Evolutionary conservation across 2,888 invertebrate genomes (phyloP).

Genomic region (Cephus pygmeus): DNA sequence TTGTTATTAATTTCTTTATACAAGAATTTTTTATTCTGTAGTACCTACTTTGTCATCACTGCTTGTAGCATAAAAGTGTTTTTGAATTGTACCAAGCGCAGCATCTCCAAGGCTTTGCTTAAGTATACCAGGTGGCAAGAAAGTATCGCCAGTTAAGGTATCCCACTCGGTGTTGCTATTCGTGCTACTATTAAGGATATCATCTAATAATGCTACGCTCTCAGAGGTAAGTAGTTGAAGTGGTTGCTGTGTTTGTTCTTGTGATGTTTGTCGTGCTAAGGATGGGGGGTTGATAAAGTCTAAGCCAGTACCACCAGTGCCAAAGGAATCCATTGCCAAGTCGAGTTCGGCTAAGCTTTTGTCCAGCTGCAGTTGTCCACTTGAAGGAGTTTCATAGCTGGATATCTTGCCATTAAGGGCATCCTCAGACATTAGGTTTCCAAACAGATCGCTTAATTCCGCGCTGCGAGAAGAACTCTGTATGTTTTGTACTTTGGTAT

Average conservation of each 20-base stretch:
- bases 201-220: conserved; percentile 52
- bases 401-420: neutral
- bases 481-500: conserved; percentile 18
- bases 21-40: neutral
- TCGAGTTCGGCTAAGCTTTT: conserved; percentile 45
- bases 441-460: conserved; percentile 48
- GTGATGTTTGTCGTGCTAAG: conserved; percentile 22
- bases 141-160: conserved; percentile 51
- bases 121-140: conserved; percentile 57
- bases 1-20: neutral
- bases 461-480: conserved; percentile 25
- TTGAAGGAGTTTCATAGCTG: neutral
- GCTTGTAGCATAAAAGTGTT: conserved; percentile 9
- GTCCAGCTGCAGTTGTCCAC: conserved; percentile 28
- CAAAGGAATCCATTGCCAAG: conserved; percentile 49
- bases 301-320: conserved; percentile 36
- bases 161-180: conserved; percentile 48
- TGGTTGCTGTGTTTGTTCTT: conserved; percentile 36
- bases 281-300: conserved; percentile 36
- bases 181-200: conserved; percentile 46
- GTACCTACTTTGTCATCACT: conserved; percentile 38
- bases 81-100: conserved; percentile 24
- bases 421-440: conserved; percentile 25
- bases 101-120: conserved; percentile 60
- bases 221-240: conserved; percentile 52